Percentiles rank a stretch among this genome's conserved stretches.
Evolutionary conservation across 2,888 invertebrate genomes (phyloP).

Genomic region (Arctia plantaginis): DNA sequence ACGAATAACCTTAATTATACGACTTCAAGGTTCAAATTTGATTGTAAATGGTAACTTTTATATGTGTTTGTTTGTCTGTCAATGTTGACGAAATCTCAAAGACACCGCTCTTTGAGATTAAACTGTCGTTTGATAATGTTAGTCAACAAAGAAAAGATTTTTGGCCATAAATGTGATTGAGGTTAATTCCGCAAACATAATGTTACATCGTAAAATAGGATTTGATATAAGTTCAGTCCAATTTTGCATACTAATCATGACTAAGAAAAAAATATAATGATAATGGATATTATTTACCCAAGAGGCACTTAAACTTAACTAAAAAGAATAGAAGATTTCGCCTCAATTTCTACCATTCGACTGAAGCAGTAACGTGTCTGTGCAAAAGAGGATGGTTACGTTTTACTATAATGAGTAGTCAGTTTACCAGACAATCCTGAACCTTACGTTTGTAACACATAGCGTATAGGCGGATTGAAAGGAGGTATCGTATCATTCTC

Average conservation of each 20-base stretch:
- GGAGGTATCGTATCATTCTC: too few species aligned
- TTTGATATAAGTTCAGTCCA: conserved; percentile 29
- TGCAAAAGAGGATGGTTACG: background rate
- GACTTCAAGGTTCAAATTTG: conserved; percentile 54
- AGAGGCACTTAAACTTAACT: too few species aligned
- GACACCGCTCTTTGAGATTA: conserved; percentile 80
- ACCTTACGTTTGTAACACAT: too few species aligned
- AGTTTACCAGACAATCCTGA: too few species aligned
- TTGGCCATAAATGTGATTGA: conserved; percentile 59
- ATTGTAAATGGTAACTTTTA: conserved; percentile 32
- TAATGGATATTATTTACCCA: background rate
- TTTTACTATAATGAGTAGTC: background rate
- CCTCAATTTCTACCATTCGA: background rate
- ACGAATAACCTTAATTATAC: background rate
- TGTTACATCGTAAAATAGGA: conserved; percentile 44
- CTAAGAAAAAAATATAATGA: background rate
- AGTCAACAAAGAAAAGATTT: conserved; percentile 70
- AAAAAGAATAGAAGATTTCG: too few species aligned
- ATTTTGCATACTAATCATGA: conserved; percentile 23
- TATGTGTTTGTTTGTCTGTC: conserved; percentile 62
- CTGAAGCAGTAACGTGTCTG: background rate
- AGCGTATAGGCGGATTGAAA: too few species aligned
- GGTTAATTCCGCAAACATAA: conserved; percentile 51
- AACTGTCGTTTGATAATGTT: conserved; percentile 77
- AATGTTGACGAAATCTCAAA: conserved; percentile 73